Evolutionary conservation across 2,113 vertebrate species (phyloP), one percentile per base, ranked within the genome.

Genomic region (Acrocephalus arundinaceus): DNA sequence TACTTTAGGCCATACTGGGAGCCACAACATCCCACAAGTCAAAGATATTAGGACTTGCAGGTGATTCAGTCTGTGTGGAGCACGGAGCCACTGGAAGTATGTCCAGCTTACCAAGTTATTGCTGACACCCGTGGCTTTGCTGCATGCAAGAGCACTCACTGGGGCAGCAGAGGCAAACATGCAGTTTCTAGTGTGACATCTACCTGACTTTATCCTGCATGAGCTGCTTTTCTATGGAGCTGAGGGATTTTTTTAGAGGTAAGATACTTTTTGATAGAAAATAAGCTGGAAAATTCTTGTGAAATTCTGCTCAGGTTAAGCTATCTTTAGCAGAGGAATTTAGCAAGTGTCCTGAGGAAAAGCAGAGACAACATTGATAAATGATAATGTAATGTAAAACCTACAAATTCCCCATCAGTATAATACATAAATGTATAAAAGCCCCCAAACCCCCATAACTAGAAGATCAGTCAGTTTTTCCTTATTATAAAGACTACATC

Each of bases 81-180:
- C 8, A 43, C 0, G 0, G 27, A 66, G 31, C 6, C 37, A 30
- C 45, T 21, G 51, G 52, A 70, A 58, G 6, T 35, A 35, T 35
- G 35, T 14, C 41, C 33, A 46, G 16, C 1, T 78, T 41, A 45
- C 7, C 8, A 54, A 73, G 10, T 9, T 39, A 39, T 51, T 46
- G 9, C 23, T 41, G 48, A 55, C 24, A 48, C 9, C 39, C 0
- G 0, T 8, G 30, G 22, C 4, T 31, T 68, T 76, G 14, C 16
- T 35, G 30, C 41, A 18, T 0, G 7, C 24, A 18, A 54, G 5
- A 74, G 11, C 15, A 81, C 51, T 22, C n/a, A 31, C 7, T 0
- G 0, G n/a, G 8, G 11, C n/a, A 84, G 68, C 48, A 71, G 41
- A 78, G 17, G 21, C 9, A 58, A 75, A 62, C 7, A 21, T 23